Conservation (phyloP, 2,888 invertebrate genomes). For the Acleris emargana region DNA sequence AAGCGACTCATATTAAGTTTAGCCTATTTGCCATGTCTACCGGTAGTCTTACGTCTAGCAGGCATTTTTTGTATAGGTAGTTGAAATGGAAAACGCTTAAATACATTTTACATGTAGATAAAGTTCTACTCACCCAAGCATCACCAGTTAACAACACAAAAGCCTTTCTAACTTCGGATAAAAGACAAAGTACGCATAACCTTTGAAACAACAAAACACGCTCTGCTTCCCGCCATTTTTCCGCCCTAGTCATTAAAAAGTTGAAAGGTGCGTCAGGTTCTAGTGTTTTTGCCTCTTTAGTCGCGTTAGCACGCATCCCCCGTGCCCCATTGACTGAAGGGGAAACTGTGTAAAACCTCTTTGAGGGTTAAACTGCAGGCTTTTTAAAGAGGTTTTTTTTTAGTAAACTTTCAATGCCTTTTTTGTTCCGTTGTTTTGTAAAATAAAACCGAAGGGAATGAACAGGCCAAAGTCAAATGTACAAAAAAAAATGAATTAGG, state of each 20-base stretch:
- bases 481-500: background rate
- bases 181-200: background rate
- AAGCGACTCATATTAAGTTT: too few relatives aligned
- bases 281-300: slow-evolving; percentile 10
- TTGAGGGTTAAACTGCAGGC: background rate
- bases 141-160: too few relatives aligned
- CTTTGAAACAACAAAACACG: background rate
- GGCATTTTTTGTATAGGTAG: too few relatives aligned
- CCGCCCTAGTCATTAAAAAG: slow-evolving; percentile 20
- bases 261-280: slow-evolving; percentile 17
- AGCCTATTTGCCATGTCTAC: too few relatives aligned
- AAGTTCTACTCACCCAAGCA: too few relatives aligned
- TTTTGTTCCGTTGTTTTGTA: too few relatives aligned
- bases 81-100: too few relatives aligned
- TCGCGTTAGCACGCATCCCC: slow-evolving; percentile 17
- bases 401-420: too few relatives aligned
- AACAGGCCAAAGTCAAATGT: background rate
- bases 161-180: background rate
- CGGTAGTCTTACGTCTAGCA: too few relatives aligned
- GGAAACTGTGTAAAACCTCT: background rate
- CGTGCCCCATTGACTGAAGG: slow-evolving; percentile 20
- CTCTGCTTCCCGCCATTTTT: slow-evolving; percentile 1
- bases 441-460: background rate
- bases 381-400: background rate
- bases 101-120: too few relatives aligned